phyloP scores from a whole-genome alignment of 2,113 vertebrate species.

The Phainopepla nitens region DNA sequence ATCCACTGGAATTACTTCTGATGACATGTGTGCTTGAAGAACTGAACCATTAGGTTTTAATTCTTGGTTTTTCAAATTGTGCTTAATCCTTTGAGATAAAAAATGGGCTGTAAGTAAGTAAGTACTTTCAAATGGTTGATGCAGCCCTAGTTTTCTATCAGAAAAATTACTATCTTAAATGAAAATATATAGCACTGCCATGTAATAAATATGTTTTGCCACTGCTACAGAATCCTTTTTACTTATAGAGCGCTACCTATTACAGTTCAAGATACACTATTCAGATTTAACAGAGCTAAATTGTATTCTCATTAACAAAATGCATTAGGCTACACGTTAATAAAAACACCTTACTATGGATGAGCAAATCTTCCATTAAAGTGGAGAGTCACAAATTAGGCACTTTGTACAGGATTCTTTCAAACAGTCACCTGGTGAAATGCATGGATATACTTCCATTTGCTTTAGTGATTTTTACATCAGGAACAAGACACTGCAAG shows the following conservation, averaged over 20 bases:
- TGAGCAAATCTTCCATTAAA: background rate
- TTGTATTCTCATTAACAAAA: background rate
- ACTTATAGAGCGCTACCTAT: fast-evolving
- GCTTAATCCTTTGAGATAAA: background rate
- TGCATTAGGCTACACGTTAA: background rate
- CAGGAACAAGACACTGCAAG: background rate
- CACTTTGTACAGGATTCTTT: background rate
- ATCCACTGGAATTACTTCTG: background rate
- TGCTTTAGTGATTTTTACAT: background rate
- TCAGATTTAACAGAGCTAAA: background rate
- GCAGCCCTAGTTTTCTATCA: background rate
- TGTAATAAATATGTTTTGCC: background rate
- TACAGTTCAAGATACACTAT: background rate
- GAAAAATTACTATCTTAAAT: background rate
- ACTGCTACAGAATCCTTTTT: background rate
- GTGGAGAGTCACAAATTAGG: background rate
- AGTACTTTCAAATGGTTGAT: background rate
- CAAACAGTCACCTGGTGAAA: background rate
- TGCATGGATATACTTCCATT: background rate
- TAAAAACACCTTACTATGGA: background rate
- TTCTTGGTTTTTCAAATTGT: background rate
- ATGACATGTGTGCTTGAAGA: background rate
- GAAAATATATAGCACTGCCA: background rate
- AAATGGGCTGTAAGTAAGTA: background rate
- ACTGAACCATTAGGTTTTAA: background rate